These are phyloP conservation scores for Trichogramma dendrolimi DNA, from an alignment of 2,888 invertebrate species.

Conservation along the genomic window DNA sequence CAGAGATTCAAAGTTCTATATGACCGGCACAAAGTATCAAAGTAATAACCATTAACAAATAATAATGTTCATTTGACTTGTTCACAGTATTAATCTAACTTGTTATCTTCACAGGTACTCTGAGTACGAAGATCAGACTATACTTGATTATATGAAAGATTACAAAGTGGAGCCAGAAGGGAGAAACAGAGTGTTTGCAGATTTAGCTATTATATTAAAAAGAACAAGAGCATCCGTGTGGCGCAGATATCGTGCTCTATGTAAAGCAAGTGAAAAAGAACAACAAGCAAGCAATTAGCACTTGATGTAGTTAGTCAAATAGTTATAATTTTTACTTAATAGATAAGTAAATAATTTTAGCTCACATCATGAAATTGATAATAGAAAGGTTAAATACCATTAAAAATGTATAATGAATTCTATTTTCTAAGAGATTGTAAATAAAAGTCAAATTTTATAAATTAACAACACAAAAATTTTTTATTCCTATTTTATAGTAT, in stretches of 20 bases:
- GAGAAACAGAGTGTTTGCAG: conserved; percentile 34
- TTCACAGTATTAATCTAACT: background rate
- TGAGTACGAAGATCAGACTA: conserved; percentile 38
- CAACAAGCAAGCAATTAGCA: no score
- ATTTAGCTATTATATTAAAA: conserved; percentile 41
- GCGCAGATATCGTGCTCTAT: conserved; percentile 41
- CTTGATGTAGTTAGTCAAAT: no score
- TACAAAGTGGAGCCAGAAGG: conserved; percentile 28
- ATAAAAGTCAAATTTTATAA: no score
- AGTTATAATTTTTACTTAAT: no score
- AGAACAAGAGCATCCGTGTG: conserved; percentile 46
- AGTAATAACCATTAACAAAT: conserved; percentile 29
- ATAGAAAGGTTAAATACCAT: no score
- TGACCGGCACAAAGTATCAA: conserved; percentile 28
- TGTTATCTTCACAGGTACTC: conserved; percentile 35
- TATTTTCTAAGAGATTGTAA: no score
- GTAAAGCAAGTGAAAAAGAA: conserved; percentile 18
- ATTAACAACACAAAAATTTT: no score
- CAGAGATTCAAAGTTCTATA: conserved; percentile 42
- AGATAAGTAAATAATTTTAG: no score
- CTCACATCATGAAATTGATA: no score
- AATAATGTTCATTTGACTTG: background rate
- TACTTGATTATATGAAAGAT: conserved; percentile 37
- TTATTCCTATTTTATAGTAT: no score
- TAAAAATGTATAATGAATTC: no score